A percentile compares a stretch with the other conserved stretches of the same genome.
Evolutionary conservation across 2,797 vertebrate genomes (phyloP).

Genomic region (Mus minutoides): DNA sequence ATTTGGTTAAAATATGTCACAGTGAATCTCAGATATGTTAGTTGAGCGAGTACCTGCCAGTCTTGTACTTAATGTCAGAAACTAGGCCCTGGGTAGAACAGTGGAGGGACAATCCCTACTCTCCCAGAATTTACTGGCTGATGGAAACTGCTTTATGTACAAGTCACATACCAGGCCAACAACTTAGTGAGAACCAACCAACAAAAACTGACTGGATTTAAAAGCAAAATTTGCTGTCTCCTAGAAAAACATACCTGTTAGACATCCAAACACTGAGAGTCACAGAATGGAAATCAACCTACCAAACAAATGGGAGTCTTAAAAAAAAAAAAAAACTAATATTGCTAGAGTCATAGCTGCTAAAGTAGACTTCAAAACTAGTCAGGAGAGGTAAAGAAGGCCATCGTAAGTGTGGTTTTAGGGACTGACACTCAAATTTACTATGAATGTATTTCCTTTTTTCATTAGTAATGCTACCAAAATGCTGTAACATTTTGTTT

Average conservation of each 20-base stretch:
- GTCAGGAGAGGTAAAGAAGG: neutral
- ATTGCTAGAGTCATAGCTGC: neutral
- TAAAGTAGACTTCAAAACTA: neutral
- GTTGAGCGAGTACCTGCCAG: neutral
- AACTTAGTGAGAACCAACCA: neutral
- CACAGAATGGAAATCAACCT: neutral
- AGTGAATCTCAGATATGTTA: conserved; percentile 20
- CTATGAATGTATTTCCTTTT: neutral
- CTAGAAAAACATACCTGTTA: neutral
- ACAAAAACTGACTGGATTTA: neutral
- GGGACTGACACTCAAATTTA: neutral
- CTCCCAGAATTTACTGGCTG: neutral
- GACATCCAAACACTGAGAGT: neutral
- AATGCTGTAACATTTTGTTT: neutral
- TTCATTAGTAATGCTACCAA: neutral
- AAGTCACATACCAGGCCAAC: neutral
- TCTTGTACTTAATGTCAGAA: neutral
- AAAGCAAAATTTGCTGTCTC: neutral
- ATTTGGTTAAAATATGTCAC: neutral
- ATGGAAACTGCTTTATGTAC: neutral
- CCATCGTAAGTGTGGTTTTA: neutral
- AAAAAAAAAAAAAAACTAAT: neutral
- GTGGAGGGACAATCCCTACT: neutral
- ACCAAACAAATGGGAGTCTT: neutral
- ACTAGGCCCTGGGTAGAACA: neutral